Conservation (phyloP, 2,113 vertebrate genomes). For the Cebus imitator region DNA sequence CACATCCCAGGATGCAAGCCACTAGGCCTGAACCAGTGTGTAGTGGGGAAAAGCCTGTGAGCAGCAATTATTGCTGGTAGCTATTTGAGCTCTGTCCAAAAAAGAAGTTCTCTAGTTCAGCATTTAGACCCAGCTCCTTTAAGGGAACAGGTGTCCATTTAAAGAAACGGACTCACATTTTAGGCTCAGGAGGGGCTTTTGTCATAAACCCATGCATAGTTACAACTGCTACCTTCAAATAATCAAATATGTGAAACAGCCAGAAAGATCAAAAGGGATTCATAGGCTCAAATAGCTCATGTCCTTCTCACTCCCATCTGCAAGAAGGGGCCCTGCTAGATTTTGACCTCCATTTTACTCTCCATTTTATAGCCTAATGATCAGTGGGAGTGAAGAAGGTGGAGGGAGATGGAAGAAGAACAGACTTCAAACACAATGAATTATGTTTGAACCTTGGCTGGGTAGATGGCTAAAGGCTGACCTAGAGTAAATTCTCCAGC, state of each 20-base stretch:
- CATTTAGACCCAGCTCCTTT: not conserved
- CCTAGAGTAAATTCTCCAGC: no score
- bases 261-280: not conserved
- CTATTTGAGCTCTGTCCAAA: not conserved
- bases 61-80: not conserved
- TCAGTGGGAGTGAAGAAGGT: no score
- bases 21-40: not conserved
- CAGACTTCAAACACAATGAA: no score
- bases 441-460: no score
- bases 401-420: no score
- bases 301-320: no score
- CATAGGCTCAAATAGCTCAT: no score
- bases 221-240: not conserved
- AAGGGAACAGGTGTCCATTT: not conserved
- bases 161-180: not conserved
- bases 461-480: no score
- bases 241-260: not conserved
- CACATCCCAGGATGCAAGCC: not conserved
- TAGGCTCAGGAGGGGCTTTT: not conserved
- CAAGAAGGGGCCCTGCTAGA: no score
- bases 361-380: no score
- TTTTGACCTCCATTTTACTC: no score
- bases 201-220: not conserved
- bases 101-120: not conserved
- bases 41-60: not conserved